Conservation (phyloP, 1,140 invertebrate genomes). For the Drosophila tropicalis region DNA sequence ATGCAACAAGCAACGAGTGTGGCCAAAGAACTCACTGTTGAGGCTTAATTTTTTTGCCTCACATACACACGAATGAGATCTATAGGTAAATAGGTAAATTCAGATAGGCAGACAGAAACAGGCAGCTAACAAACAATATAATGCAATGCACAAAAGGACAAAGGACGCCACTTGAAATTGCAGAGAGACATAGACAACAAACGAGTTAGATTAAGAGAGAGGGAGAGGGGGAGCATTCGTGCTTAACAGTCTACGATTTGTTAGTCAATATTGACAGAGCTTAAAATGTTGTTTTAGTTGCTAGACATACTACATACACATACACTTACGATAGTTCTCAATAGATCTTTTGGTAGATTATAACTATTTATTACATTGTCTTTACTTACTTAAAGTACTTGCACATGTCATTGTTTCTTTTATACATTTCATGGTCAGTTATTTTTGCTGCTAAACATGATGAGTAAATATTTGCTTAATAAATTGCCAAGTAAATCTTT, state of each 20-base stretch:
- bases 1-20: background rate
- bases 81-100: slow-evolving; percentile 7
- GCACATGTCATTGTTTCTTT: background rate
- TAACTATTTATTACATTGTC: background rate
- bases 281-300: slow-evolving; percentile 8
- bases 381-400: background rate
- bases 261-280: slow-evolving; percentile 7
- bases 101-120: slow-evolving; percentile 11
- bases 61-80: background rate
- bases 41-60: background rate
- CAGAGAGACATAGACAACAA: background rate
- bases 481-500: slow-evolving; percentile 7
- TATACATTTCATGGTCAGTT: background rate
- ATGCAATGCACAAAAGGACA: slow-evolving; percentile 8
- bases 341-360: slow-evolving; percentile 1
- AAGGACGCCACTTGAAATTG: background rate
- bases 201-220: background rate
- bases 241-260: slow-evolving; percentile 1
- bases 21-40: background rate
- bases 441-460: background rate
- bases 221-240: background rate
- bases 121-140: slow-evolving; percentile 9
- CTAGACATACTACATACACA: too few species aligned
- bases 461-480: slow-evolving; percentile 10
- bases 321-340: background rate